phyloP scores from a whole-genome alignment of 2,888 invertebrate species.

The Minunthozetes semirufus region DNA sequence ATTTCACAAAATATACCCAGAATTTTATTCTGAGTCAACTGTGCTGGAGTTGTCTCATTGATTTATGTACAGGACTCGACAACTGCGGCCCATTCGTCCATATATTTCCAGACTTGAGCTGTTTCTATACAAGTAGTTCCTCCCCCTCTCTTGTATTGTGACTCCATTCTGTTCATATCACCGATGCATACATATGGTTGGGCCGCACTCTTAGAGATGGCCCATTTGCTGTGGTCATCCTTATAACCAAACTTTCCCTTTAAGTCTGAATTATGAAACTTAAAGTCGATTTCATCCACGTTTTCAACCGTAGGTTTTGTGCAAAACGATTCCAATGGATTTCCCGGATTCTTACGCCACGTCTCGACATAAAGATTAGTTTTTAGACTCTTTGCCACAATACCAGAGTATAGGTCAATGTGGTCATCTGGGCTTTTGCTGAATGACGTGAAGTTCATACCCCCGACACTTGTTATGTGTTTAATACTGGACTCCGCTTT shows the following conservation, averaged over 20 bases:
- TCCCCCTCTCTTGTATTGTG: constrained; percentile 71
- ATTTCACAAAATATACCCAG: too few species aligned
- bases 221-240: constrained; percentile 47
- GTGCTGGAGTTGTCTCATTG: too few species aligned
- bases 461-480: neutral
- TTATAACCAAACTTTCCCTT: constrained; percentile 33
- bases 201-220: constrained; percentile 42
- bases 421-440: neutral
- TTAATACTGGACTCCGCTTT: neutral
- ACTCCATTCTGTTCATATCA: constrained; percentile 50
- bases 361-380: constrained; percentile 48
- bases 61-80: constrained; percentile 7
- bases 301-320: constrained; percentile 42
- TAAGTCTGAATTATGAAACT: constrained; percentile 40
- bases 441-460: constrained; percentile 17
- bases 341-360: constrained; percentile 50
- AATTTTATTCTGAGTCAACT: too few species aligned
- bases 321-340: constrained; percentile 47
- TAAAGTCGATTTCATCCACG: constrained; percentile 41
- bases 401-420: constrained; percentile 45
- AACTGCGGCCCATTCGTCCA: constrained; percentile 47
- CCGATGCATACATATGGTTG: constrained; percentile 49
- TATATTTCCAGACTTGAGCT: constrained; percentile 59
- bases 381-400: constrained; percentile 45
- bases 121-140: constrained; percentile 73